Evolutionary conservation across 2,888 invertebrate genomes (phyloP).

Genomic region (Tetranychus piercei): DNA sequence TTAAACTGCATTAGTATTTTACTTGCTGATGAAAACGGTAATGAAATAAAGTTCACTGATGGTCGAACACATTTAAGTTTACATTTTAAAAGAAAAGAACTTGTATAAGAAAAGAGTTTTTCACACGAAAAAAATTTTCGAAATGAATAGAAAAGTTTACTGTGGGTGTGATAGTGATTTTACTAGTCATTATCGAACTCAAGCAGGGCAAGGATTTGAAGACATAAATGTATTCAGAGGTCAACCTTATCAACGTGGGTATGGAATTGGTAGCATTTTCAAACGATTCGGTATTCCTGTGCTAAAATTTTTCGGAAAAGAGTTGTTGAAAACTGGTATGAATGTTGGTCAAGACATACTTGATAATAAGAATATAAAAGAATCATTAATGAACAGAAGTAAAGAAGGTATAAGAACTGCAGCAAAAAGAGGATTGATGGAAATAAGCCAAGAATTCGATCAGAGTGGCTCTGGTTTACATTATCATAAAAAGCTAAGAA

Average conservation of each 20-base stretch:
- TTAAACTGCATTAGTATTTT: background rate
- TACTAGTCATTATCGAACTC: background rate
- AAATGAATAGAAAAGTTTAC: background rate
- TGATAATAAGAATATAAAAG: background rate
- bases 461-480: background rate
- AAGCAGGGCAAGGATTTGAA: background rate
- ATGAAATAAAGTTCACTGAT: background rate
- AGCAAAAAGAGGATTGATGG: background rate
- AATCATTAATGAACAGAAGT: background rate
- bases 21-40: background rate
- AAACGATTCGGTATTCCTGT: background rate
- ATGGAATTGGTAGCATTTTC: background rate
- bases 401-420: slow-evolving; percentile 3
- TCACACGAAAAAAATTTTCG: background rate
- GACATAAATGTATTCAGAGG: background rate
- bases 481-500: too few relatives aligned
- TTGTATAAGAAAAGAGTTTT: background rate
- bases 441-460: background rate
- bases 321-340: background rate
- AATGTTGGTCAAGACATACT: background rate
- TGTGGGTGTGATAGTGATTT: background rate
- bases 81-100: background rate
- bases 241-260: background rate
- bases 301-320: background rate
- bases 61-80: background rate